Evolutionary conservation across 2,113 vertebrate genomes (phyloP).

Genomic region (Xerus inauris): DNA sequence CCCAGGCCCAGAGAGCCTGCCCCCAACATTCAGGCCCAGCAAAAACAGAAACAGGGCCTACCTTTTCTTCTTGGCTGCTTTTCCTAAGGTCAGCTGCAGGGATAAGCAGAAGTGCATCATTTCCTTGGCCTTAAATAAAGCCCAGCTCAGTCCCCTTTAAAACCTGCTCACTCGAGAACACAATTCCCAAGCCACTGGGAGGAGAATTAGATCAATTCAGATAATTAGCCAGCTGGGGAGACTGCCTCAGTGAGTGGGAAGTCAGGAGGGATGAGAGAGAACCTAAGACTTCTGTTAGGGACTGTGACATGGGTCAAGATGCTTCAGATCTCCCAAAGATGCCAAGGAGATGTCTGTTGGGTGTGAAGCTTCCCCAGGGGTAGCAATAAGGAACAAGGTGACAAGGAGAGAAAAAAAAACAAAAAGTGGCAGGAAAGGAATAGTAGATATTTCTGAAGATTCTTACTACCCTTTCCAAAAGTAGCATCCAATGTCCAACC

Average conservation of each 20-base stretch:
- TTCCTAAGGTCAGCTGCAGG: constrained; percentile 79
- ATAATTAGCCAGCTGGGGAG: constrained; percentile 40
- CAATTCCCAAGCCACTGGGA: constrained; percentile 73
- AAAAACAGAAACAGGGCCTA: constrained; percentile 65
- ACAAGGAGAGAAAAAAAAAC: constrained; percentile 20
- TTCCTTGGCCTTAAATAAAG: constrained; percentile 80
- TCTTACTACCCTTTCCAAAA: neutral
- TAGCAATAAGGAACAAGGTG: neutral
- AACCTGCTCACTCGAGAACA: constrained; percentile 78
- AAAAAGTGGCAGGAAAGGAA: neutral
- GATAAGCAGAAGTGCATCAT: constrained; percentile 78
- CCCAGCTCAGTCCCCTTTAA: constrained; percentile 66
- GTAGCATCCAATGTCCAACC: neutral
- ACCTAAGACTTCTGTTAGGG: neutral
- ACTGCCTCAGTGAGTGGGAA: neutral
- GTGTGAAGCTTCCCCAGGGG: constrained; percentile 46
- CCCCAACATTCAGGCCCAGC: constrained; percentile 59
- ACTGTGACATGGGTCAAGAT: neutral
- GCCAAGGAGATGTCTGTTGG: constrained; percentile 12
- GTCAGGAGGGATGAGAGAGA: constrained; percentile 23
- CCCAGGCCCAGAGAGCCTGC: too few relatives aligned
- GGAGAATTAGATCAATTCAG: constrained; percentile 57
- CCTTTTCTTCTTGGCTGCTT: constrained; percentile 67
- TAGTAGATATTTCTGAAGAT: neutral
- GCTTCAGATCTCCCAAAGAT: neutral